Evolutionary conservation across 2,113 vertebrate species (phyloP).

Genomic region (Spermophilus dauricus): DNA sequence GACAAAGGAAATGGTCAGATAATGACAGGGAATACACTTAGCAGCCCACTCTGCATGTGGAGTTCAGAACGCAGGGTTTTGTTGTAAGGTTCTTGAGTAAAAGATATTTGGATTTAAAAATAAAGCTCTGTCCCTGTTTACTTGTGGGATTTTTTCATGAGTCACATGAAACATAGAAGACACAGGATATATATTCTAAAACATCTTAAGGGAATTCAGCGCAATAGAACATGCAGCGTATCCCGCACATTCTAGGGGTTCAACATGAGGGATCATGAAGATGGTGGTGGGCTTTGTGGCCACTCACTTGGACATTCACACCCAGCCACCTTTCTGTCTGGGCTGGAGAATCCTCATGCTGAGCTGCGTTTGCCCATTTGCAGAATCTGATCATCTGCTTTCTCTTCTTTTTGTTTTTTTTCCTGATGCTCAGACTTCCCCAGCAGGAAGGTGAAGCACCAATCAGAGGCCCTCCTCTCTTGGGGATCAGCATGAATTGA

Average conservation of each 20-base stretch:
- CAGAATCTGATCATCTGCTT: background rate
- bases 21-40: background rate
- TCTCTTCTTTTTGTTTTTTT: slow-evolving; percentile 29
- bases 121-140: background rate
- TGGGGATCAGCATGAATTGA: slow-evolving; percentile 74
- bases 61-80: accelerated
- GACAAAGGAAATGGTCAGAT: background rate
- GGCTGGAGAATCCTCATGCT: background rate
- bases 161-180: background rate
- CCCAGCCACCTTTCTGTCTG: background rate
- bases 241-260: background rate
- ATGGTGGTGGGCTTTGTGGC: background rate
- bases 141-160: background rate
- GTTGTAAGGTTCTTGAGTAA: background rate
- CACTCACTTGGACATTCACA: background rate
- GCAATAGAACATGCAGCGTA: background rate
- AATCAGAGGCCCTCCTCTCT: slow-evolving; percentile 76
- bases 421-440: slow-evolving; percentile 42
- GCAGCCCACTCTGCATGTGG: accelerated
- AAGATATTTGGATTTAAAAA: slow-evolving; percentile 21
- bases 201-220: background rate
- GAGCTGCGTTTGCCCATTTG: background rate
- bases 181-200: background rate
- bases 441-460: slow-evolving; percentile 65
- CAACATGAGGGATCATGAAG: accelerated